Evolutionary conservation across 2,888 invertebrate species (phyloP).

Genomic region (Cheilosia soror): DNA sequence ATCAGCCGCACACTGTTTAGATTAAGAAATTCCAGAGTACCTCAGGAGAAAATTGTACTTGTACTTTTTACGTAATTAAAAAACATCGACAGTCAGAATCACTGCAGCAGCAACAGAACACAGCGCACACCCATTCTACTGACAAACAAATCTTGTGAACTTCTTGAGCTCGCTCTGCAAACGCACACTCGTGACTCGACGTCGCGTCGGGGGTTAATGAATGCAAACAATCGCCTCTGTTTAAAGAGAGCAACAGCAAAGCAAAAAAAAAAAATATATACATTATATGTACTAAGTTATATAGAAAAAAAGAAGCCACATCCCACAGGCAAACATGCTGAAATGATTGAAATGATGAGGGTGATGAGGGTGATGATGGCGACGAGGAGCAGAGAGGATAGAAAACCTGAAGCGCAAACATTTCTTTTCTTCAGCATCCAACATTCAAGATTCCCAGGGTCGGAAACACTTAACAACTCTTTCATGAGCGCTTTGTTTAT

Average conservation of each 20-base stretch:
- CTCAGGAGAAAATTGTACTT: slow-evolving; percentile 50
- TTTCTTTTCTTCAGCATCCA: slow-evolving; percentile 43
- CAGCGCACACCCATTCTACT: slow-evolving; percentile 34
- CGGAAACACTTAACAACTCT: slow-evolving; percentile 63
- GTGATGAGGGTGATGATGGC: neutral
- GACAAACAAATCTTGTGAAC: slow-evolving; percentile 55
- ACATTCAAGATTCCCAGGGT: slow-evolving; percentile 58
- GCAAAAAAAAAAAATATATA: slow-evolving; percentile 26
- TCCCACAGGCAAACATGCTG: slow-evolving; percentile 45
- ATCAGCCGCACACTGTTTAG: slow-evolving; percentile 56
- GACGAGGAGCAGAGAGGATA: neutral
- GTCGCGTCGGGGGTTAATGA: slow-evolving; percentile 62
- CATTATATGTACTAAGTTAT: neutral
- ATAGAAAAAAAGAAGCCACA: slow-evolving; percentile 45
- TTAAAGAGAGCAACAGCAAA: slow-evolving; percentile 60
- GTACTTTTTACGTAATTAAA: slow-evolving; percentile 62
- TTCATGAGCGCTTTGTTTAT: slow-evolving; percentile 50
- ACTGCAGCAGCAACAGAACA: slow-evolving; percentile 43
- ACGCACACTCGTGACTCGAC: slow-evolving; percentile 38
- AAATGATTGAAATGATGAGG: slow-evolving; percentile 27
- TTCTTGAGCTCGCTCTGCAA: slow-evolving; percentile 46
- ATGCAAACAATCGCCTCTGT: slow-evolving; percentile 73
- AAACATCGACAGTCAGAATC: slow-evolving; percentile 28
- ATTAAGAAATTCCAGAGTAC: slow-evolving; percentile 58
- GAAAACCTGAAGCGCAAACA: slow-evolving; percentile 51